Evolutionary conservation across 2,888 invertebrate genomes (phyloP).

Genomic region (Pyrrhosoma nymphula): DNA sequence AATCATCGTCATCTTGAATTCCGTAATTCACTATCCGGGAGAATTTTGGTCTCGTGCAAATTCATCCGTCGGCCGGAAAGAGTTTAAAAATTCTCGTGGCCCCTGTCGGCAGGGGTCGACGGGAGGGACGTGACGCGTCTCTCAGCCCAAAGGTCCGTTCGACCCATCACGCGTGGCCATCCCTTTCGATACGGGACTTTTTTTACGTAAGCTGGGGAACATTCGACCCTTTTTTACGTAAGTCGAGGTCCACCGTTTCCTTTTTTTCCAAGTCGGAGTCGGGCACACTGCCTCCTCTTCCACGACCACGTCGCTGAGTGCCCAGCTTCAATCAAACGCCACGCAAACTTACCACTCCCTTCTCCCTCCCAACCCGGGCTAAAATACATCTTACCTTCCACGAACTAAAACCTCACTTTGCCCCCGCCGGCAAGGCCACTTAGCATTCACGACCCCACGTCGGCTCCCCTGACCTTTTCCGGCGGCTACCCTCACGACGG

Average conservation of each 20-base stretch:
- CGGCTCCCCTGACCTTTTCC: slow-evolving; percentile 34
- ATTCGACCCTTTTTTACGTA: neutral
- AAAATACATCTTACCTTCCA: neutral
- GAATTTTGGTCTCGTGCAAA: neutral
- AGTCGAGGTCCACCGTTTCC: too few relatives aligned
- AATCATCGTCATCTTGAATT: neutral
- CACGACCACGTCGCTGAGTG: neutral
- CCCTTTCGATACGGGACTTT: neutral
- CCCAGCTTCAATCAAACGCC: neutral
- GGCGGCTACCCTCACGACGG: neutral
- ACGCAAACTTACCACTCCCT: neutral
- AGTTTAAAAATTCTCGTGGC: neutral
- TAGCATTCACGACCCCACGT: slow-evolving; percentile 33
- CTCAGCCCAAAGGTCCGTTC: neutral
- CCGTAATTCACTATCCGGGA: neutral
- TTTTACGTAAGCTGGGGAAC: neutral
- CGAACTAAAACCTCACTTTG: neutral
- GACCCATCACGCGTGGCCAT: neutral
- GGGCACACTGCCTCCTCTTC: neutral
- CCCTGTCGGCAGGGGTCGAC: neutral
- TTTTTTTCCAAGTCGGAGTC: neutral
- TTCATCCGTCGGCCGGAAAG: neutral
- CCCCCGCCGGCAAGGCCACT: neutral
- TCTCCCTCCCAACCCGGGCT: neutral
- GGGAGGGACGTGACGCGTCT: neutral